phyloP scores from a whole-genome alignment of 2,888 invertebrate species.

The Stenurella melanura region DNA sequence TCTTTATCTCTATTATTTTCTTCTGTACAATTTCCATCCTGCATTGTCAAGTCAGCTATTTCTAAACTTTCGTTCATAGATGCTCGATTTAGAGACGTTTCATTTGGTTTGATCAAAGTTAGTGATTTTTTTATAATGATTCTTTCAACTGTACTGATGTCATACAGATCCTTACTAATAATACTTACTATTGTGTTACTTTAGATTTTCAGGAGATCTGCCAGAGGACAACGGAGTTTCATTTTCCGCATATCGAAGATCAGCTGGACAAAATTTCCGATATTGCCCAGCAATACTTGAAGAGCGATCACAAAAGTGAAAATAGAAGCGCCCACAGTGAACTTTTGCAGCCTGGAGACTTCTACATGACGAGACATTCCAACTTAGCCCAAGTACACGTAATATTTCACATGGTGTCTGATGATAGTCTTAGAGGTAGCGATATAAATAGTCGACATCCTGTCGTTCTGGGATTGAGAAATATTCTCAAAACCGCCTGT shows the following conservation, averaged over 20 bases:
- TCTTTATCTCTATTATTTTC: too few species aligned
- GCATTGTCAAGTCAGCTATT: too few species aligned
- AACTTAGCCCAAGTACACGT: conserved; percentile 96
- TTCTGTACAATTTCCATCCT: too few species aligned
- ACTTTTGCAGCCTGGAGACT: conserved; percentile 87
- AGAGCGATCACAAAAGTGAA: conserved; percentile 57
- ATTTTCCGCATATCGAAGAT: conserved; percentile 90
- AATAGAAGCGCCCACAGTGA: conserved; percentile 71
- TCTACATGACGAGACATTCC: conserved; percentile 91
- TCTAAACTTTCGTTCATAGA: too few species aligned
- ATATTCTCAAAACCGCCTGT: conserved; percentile 96
- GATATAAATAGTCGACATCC: conserved; percentile 98
- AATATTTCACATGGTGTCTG: conserved; percentile 95
- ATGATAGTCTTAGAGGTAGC: conserved; percentile 80
- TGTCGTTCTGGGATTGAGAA: conserved; percentile 94
- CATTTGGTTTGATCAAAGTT: too few species aligned
- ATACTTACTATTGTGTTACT: conserved; percentile 60
- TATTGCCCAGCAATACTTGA: conserved; percentile 64
- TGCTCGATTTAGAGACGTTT: too few species aligned
- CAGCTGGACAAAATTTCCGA: conserved; percentile 85
- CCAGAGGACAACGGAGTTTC: conserved; percentile 93
- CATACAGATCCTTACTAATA: too few species aligned
- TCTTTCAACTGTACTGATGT: too few species aligned
- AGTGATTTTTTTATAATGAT: too few species aligned
- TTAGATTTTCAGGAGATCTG: conserved; percentile 82